phyloP scores from a whole-genome alignment of 2,888 invertebrate genomes.

The Doris montereyensis region DNA sequence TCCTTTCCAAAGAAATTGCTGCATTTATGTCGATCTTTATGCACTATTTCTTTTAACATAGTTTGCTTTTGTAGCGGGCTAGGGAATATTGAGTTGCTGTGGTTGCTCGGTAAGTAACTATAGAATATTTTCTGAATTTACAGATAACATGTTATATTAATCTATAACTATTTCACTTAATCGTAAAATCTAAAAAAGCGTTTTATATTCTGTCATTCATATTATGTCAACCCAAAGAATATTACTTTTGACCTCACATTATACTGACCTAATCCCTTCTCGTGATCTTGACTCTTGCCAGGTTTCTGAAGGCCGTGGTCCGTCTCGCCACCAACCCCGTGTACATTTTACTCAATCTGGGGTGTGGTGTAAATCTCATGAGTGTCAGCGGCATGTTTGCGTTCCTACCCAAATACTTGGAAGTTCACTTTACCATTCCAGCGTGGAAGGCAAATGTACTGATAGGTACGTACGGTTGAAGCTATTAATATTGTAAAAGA shows the following conservation, averaged over 20 bases:
- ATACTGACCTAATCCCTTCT: neutral
- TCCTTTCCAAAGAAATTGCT: too few species aligned
- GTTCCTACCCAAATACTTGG: conserved; percentile 61
- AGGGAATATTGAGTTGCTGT: too few species aligned
- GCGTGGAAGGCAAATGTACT: conserved; percentile 59
- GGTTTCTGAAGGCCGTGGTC: conserved; percentile 48
- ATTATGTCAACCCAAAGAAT: neutral
- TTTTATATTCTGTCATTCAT: neutral
- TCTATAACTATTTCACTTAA: neutral
- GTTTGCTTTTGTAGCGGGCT: too few species aligned
- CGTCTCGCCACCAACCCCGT: conserved; percentile 52
- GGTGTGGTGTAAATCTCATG: conserved; percentile 49
- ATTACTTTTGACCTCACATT: neutral
- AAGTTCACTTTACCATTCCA: conserved; percentile 59
- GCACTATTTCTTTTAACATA: too few species aligned
- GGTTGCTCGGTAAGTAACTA: too few species aligned
- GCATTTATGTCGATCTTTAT: too few species aligned
- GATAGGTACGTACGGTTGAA: conserved; percentile 51
- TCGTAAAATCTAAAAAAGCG: neutral
- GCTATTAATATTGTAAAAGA: too few species aligned
- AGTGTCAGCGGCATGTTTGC: conserved; percentile 52
- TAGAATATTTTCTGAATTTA: too few species aligned
- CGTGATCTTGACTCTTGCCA: too few species aligned
- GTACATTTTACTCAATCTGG: conserved; percentile 49
- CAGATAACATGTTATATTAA: too few species aligned